phyloP scores from a whole-genome alignment of 2,797 vertebrate species.

The Otolemur crassicaudatus region DNA sequence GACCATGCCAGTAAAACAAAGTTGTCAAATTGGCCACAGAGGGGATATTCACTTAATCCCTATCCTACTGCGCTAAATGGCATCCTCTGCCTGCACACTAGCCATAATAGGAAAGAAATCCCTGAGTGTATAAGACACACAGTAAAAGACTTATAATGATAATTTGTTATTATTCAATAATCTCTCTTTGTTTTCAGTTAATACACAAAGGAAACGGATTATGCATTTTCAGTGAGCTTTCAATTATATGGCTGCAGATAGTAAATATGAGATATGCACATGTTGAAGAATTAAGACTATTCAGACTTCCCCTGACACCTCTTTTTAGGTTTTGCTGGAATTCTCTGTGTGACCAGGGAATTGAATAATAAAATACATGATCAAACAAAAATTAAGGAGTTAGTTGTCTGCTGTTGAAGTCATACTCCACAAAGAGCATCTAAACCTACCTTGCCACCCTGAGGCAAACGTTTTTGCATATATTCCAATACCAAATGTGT shows the following conservation, averaged over 20 bases:
- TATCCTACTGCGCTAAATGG: background rate
- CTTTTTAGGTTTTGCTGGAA: constrained; percentile 47
- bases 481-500: background rate
- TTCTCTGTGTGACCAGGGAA: constrained; percentile 20
- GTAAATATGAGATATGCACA: constrained; percentile 46
- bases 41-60: background rate
- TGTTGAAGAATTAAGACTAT: constrained; percentile 46
- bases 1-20: background rate
- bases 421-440: background rate
- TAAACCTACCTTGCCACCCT: background rate
- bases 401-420: background rate
- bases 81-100: background rate
- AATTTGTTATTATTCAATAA: constrained; percentile 54
- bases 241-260: constrained; percentile 42
- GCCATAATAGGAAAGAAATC: background rate
- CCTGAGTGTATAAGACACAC: background rate
- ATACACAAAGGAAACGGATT: constrained; percentile 47
- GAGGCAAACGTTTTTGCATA: background rate
- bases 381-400: constrained; percentile 8
- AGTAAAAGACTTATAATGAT: background rate
- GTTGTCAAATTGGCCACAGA: background rate
- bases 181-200: constrained; percentile 50
- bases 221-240: constrained; percentile 53
- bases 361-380: constrained; percentile 2
- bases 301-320: background rate